Base-by-base conservation (phyloP, 2,888 invertebrate genomes). In the Trachelus iudaicus region DNA sequence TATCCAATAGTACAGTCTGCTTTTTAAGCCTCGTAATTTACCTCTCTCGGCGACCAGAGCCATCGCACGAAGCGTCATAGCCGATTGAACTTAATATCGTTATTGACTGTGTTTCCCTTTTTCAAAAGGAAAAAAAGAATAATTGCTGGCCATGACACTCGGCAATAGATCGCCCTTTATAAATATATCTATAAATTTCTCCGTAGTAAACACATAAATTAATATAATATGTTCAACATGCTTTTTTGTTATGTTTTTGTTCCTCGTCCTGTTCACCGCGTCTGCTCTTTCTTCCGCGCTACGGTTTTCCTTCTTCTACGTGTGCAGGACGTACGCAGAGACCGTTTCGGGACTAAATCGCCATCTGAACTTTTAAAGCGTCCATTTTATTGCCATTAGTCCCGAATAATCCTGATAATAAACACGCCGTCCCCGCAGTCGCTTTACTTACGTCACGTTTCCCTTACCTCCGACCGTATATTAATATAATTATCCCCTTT, bases 1-100 rank as follows among this genome's bases (percentile, higher is more conserved):
- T 89, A 90, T 90, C 87, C 85, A 85, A 90, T 91, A 90, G 89
- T 90, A 90, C 90, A 91, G 90, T 90, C 90, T 90, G 91, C 90
- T 90, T 90, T 88, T 88, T 89, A 90, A 91, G 90, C 90, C 90
- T 90, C 91, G 88, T 90, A 87, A 87, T 87, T 86, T 84, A 86
- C 83, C 84, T 85, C 84, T 86, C 83, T 84, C 69, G 69, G 30
- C 33, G 69, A 69, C 69, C 31, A 69, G 15, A 40, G 40, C 33
- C 84, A 84, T 81, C 80, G 83, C 85, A 83, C 84, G 81, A 83
- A 83, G 84, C 81, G 81, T 81, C 82, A 78, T 82, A 82, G 82
- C 81, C 80, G 40, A 82, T 82, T 84, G 79, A 79, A 79, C 81
- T 69, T 37, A 69, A 23, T 37, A 76, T 40, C 69, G 69, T 73